phyloP scores from a whole-genome alignment of 2,113 vertebrate genomes.

The Pterocles gutturalis region DNA sequence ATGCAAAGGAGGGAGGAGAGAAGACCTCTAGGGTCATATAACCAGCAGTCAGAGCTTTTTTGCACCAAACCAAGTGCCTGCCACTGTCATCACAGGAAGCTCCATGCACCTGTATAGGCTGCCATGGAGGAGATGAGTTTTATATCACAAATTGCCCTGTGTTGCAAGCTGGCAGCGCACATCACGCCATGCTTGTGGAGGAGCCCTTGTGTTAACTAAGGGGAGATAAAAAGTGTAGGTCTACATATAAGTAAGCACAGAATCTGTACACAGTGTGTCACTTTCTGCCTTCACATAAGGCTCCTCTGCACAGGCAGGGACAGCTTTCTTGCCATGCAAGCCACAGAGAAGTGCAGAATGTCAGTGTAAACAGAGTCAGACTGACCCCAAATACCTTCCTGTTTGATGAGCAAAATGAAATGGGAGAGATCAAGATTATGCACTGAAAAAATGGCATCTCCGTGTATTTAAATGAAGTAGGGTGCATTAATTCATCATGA shows the following conservation, averaged over 20 bases:
- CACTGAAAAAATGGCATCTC: not conserved
- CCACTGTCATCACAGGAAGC: not conserved
- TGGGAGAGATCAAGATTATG: not conserved
- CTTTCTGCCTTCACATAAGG: not conserved
- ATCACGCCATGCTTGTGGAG: not conserved
- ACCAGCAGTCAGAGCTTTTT: not conserved
- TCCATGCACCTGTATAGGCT: not conserved
- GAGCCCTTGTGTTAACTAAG: not conserved
- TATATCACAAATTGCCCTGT: not conserved
- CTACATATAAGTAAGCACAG: not conserved
- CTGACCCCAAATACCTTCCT: not conserved
- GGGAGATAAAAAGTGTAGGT: not conserved
- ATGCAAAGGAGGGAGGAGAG: not conserved
- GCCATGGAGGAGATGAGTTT: not conserved
- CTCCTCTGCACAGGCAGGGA: not conserved
- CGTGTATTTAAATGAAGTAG: not conserved
- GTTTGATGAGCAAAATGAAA: not conserved
- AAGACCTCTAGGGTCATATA: not conserved
- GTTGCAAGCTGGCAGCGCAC: rapidly evolving
- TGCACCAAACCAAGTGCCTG: not conserved
- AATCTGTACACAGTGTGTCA: not conserved
- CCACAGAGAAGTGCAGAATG: not conserved
- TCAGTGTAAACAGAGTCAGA: not conserved
- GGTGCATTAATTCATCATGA: not conserved
- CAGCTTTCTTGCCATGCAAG: not conserved